Base-by-base conservation (phyloP, 2,797 vertebrate species). In the Centroberyx gerrardi region DNA sequence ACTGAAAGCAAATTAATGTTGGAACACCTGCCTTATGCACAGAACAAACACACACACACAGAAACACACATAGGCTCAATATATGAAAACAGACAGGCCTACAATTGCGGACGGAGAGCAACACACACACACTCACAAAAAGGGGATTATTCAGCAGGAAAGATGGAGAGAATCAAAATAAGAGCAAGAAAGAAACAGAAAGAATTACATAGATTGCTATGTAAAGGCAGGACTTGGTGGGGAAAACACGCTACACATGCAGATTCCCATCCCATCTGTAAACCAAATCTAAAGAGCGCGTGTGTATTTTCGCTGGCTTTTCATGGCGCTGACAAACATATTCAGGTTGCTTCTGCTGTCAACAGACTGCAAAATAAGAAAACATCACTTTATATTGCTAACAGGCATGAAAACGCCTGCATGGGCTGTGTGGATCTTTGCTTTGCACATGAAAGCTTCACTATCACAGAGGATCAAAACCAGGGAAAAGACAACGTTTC, bases 21-120 rank as follows among this genome's bases (percentile, higher is more conserved):
- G 46, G 56, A 65, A 66, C 78, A 85, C 68, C 72, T 81, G 74
- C 60, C 28, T 70, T 17, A 66, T 42, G 60, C 68, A 77, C 42
- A 71, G 54, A 82, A 18, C 17, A 51, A 28, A 74, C 64, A 49
- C 13, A 53, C 31, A n/a, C 36, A 51, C 60, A 40, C 33, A 60
- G 17, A 70, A 52, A 68, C 12, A 42, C 56, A 72, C 62, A 66
- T 22, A 49, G 6, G 7, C 40, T 38, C 38, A 13, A 64, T 46
- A 42, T 46, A 29, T 29, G 33, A 52, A 72, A n/a, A 51, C 60
- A 56, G 13, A 54, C 42, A 33, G 53, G 70, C 77, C 71, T 62
- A 54, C 74, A 70, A 49, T 49, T 49, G 3, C 15, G 2, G 9
- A 17, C 48, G 5, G 4, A 17, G 9, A n/a, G n/a, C n/a, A n/a